Evolutionary conservation across 1,140 invertebrate genomes (phyloP), one percentile per base, ranked within the genome.

Genomic region (Myzus persicae): DNA sequence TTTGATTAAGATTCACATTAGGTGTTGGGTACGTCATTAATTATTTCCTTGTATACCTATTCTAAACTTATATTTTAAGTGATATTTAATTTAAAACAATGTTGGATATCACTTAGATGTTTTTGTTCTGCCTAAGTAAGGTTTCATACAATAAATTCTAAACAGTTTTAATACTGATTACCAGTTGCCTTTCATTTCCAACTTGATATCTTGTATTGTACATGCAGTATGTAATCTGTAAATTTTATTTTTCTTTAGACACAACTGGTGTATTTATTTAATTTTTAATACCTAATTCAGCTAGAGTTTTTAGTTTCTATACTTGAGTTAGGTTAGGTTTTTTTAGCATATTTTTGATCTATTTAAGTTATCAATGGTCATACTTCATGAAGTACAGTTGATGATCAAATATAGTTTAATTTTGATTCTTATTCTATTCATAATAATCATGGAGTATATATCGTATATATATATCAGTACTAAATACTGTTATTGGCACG

Each of bases 401-500:
- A 67, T 67, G 31, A 14, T 31, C 14, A 54, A 67, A 6, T 40
- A 84, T 42, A 42, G 11, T 84, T 84, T 40, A 42, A 40, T 31
- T 40, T 8, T 84, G 38, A 42, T 2, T 26, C 40, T 84, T 84
- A 26, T 84, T 40, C 40, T 3, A 42, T 84, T 48, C 20, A 87
- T 85, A 42, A 85, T 1, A 87, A 44, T 87, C n/a, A 46, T 87
- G 24, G 31, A 87, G 85, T 88, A 88, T 88, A 48, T 88, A 36
- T 51, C 87, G 20, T 89, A 89, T 48, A 36, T 36, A 88, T 54
- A 48, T 89, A 89, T 40, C 48, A 40, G 88, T 89, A 89, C 3
- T 51, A 51, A 87, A 89, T 54, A 89, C 48, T 89, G 88, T 54
- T 26, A 54, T 54, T 89, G 48, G 48, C 48, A 54, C 48, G 48